phyloP scores from a whole-genome alignment of 37 sponge, comb jelly and placozoan genomes.

The Agelas oroides region DNA sequence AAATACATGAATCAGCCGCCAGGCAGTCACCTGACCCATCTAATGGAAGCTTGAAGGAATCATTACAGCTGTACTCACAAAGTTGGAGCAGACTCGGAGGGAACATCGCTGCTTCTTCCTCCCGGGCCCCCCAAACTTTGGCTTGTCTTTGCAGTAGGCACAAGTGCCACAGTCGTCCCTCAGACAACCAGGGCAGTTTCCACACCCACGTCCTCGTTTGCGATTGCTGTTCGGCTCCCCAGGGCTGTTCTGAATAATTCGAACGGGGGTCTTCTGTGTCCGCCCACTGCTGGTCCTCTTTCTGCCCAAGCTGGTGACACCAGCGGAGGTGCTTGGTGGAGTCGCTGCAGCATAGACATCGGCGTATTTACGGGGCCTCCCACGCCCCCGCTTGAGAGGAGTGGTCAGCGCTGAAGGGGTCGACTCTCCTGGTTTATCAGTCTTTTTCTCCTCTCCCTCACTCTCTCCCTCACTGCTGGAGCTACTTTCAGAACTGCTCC shows the following conservation, averaged over 20 bases:
- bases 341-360: background rate
- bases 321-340: background rate
- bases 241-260: background rate
- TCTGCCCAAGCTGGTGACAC: no score
- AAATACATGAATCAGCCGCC: no score
- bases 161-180: slow-evolving; percentile 73
- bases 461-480: background rate
- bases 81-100: slow-evolving; percentile 54
- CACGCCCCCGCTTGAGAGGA: background rate
- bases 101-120: slow-evolving; percentile 74
- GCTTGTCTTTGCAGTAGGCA: slow-evolving; percentile 69
- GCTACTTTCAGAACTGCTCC: background rate
- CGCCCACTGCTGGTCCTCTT: no score
- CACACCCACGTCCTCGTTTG: slow-evolving; percentile 51
- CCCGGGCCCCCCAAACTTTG: slow-evolving; percentile 77
- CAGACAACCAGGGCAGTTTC: slow-evolving; percentile 54
- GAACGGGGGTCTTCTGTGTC: no score
- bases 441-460: background rate
- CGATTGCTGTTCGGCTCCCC: background rate
- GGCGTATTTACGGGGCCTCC: slow-evolving; percentile 15
- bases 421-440: background rate
- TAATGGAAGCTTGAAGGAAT: no score
- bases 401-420: background rate
- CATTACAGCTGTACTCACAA: no score
- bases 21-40: no score